phyloP scores from a whole-genome alignment of 2,113 vertebrate species.

The Cromileptes altivelis region DNA sequence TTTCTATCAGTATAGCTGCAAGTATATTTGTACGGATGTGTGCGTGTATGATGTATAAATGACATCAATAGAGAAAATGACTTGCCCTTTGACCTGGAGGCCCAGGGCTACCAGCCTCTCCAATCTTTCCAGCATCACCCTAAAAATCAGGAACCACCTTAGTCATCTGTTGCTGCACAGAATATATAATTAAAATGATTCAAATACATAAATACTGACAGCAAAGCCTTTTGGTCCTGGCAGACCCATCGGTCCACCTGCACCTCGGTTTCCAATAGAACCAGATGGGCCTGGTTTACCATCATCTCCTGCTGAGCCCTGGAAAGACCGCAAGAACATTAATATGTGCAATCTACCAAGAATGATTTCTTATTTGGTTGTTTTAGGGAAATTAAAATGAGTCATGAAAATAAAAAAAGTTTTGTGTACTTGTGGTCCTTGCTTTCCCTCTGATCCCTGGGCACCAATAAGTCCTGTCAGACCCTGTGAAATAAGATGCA shows the following conservation, averaged over 20 bases:
- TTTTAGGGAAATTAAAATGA: neutral
- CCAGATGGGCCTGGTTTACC: slow-evolving; percentile 93
- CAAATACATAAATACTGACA: slow-evolving; percentile 83
- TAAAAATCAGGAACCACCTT: slow-evolving; percentile 63
- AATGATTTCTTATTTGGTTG: neutral
- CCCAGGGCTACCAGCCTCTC: slow-evolving; percentile 93
- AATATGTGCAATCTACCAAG: neutral
- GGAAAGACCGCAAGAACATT: neutral
- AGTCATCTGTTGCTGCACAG: neutral
- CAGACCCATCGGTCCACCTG: slow-evolving; percentile 92
- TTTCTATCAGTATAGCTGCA: neutral
- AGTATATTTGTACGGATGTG: neutral
- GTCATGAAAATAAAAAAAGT: neutral
- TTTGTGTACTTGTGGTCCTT: slow-evolving; percentile 90
- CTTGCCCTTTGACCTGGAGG: slow-evolving; percentile 92
- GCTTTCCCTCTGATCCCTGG: slow-evolving; percentile 94
- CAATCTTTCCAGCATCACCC: slow-evolving; percentile 95
- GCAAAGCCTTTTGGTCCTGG: slow-evolving; percentile 95
- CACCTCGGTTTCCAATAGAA: slow-evolving; percentile 89
- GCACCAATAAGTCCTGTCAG: slow-evolving; percentile 93
- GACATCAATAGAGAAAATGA: slow-evolving; percentile 3
- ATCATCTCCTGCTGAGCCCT: slow-evolving; percentile 95
- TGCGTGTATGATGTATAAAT: too few relatives aligned
- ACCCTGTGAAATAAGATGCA: slow-evolving; percentile 84
- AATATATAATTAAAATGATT: neutral